Evolutionary conservation across 1,140 invertebrate genomes (phyloP), one percentile per base, ranked within the genome.

Genomic region (Drosophila varians): DNA sequence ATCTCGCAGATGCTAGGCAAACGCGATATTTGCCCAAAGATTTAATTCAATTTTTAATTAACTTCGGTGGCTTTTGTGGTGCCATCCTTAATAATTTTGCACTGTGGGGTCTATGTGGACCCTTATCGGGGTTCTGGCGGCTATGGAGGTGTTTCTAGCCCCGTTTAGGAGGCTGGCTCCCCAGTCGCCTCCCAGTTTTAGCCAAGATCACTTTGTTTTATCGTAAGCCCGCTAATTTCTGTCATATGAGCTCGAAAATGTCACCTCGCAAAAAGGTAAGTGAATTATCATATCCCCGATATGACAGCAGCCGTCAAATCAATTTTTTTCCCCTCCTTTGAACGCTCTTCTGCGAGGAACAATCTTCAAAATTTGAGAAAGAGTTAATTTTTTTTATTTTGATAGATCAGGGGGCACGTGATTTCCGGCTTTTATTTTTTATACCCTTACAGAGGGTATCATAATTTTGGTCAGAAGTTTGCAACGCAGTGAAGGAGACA

Each of bases 41-140:
- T 83, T 77, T 73, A 21, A 68, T 64, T 64, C 28, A 66, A 74
- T 54, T 80, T 74, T 84, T 87, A 84, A 84, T 84, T 84, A 87
- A 70, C 65, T 84, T 75, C 60, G 48, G 43, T 49, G 21, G 46
- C 38, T 14, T 36, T 36, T 51, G 46, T 19, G 47, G 31, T 45
- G 16, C 51, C 43, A 55, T 73, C 47, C 38, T 62, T 61, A 49
- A 18, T 31, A 12, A 25, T 62, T 40, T 52, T 57, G 53, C 18
- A 11, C 11, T 8, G 60, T 34, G 54, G 54, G 38, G 42, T 38
- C 43, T 62, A 66, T 82, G 82, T 43, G 54, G 73, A 70, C 60
- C 77, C 62, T 87, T 86, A 86, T 86, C 82, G 72, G 65, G 54
- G 64, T 53, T 68, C 28, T 53, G 38, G 34, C 64, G 58, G 72